Base-by-base conservation (phyloP, 2,888 invertebrate genomes). In the Nomada goodeniana region DNA sequence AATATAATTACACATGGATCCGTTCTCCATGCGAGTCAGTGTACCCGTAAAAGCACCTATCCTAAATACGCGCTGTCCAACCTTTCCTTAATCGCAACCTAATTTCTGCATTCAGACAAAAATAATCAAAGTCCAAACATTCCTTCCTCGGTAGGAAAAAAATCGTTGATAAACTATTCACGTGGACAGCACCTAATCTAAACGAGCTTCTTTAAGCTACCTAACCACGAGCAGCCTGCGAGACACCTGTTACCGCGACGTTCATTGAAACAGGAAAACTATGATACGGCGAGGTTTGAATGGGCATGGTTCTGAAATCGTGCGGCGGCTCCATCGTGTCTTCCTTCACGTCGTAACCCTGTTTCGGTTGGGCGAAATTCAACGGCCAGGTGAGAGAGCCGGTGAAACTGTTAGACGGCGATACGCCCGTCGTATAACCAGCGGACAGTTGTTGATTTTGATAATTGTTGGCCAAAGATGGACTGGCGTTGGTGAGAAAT, bases 301-400 rank as follows among this genome's bases (percentile, higher is more conserved):
- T 65, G 2, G 89, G 85, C 86, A 84, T 88, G 26, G 76, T 82
- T 42, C 89, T 72, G 50, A 91, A 90, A 52, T 91, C 91, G 18
- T 83, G 86, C 0, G 83, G 76, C 0, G 81, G 57, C 0, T 92
- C 92, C n/a, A 85, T 79, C 29, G 87, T 76, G 5, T 92, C 91
- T 50, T 92, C 92, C 63, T 88, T 91, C 0, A 92, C 92, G 0
- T 89, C 88, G 36, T 92, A 92, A 2, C 92, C 89, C 26, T 88
- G 87, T 61, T 88, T 89, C 0, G 89, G 23, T 7, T 88, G 89
- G 0, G 84, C 88, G n/a, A 69, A 74, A 10, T 47, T 76, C 68
- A 67, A 1, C 9, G 82, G 60, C 76, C 84, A 88, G 11, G 47
- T 65, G 65, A 52, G 20, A 15, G 57, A 61, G 5, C 52, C 72